These are phyloP conservation scores for Polymixis lichenea DNA, from an alignment of 2,888 invertebrate genomes.

Conservation along the genomic window DNA sequence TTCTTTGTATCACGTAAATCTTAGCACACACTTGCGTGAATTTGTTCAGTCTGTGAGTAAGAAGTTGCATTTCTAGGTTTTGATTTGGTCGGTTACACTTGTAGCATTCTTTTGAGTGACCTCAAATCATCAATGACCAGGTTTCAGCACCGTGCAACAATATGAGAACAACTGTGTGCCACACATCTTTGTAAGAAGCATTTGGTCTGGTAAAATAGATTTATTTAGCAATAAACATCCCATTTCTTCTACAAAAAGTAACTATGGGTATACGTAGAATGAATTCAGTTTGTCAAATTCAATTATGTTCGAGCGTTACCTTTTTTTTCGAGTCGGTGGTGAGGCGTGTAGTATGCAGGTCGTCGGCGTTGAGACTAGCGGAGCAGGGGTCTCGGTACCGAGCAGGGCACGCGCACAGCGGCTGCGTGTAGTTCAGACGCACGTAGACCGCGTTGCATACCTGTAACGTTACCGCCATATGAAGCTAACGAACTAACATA, in stretches of 20 bases:
- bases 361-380: conserved; percentile 96
- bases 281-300: conserved; percentile 53
- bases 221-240: conserved; percentile 33
- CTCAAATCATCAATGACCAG: conserved; percentile 28
- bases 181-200: conserved; percentile 28
- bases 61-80: conserved; percentile 17
- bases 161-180: conserved; percentile 31
- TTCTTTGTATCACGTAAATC: conserved; percentile 34
- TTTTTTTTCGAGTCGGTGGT: conserved; percentile 96
- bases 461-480: conserved; percentile 82
- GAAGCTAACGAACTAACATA: conserved; percentile 52
- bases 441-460: conserved; percentile 98
- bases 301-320: conserved; percentile 86
- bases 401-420: conserved; percentile 97
- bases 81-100: conserved; percentile 18
- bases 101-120: conserved; percentile 18
- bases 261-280: conserved; percentile 34
- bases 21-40: conserved; percentile 15
- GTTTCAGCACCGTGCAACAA: conserved; percentile 10
- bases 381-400: conserved; percentile 97
- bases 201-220: conserved; percentile 41
- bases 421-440: conserved; percentile 97
- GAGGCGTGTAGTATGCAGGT: conserved; percentile 97
- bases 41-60: conserved; percentile 17
- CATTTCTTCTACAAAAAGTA: conserved; percentile 33